A percentile compares a stretch with the other conserved stretches of the same genome.
Evolutionary conservation across 2,113 vertebrate species (phyloP).

Genomic region (Notarius quadriscutis): DNA sequence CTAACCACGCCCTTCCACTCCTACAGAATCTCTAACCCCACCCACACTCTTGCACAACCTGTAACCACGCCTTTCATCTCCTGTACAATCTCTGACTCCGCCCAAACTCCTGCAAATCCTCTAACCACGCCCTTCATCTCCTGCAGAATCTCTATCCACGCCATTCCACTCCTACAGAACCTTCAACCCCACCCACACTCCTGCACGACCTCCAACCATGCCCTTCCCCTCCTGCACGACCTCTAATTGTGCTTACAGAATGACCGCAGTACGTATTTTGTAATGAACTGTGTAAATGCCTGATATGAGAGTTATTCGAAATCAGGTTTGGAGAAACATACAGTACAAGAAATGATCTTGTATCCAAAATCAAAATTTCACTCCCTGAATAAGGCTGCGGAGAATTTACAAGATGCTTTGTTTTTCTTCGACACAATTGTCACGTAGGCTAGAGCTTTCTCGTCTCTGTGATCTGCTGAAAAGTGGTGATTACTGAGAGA

Average conservation of each 20-base stretch:
- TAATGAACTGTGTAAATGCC: not conserved
- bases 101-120: not conserved
- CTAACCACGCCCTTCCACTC: not conserved
- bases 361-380: not conserved
- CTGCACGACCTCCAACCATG: not conserved
- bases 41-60: not conserved
- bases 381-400: not conserved
- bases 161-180: not conserved
- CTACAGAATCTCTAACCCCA: not conserved
- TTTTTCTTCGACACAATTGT: not conserved
- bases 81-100: not conserved
- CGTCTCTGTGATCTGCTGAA: constrained; percentile 36
- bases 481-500: constrained; percentile 60
- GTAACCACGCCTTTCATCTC: not conserved
- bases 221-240: not conserved
- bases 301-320: not conserved
- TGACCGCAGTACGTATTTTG: too few species aligned
- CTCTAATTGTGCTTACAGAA: not conserved
- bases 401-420: not conserved
- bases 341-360: not conserved
- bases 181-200: not conserved
- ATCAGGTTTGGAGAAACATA: not conserved
- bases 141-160: not conserved
- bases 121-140: not conserved
- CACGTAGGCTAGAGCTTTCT: not conserved